phyloP scores from a whole-genome alignment of 2,888 invertebrate species.

The Drosophila setosimentum region DNA sequence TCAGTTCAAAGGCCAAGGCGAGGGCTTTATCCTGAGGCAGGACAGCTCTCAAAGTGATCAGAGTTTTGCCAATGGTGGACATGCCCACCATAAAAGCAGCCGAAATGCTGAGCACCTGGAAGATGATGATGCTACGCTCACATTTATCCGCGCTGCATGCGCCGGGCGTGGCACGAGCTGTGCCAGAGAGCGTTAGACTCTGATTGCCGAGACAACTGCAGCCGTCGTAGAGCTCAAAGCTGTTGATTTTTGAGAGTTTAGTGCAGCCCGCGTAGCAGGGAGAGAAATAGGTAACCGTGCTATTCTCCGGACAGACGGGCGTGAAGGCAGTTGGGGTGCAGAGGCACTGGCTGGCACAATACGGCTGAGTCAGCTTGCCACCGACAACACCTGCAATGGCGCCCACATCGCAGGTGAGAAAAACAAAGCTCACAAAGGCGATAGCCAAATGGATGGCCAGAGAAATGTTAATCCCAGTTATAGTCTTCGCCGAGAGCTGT shows the following conservation, averaged over 20 bases:
- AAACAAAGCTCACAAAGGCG: conserved; percentile 85
- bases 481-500: conserved; percentile 85
- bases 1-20: conserved; percentile 87
- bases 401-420: conserved; percentile 86
- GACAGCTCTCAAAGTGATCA: conserved; percentile 87
- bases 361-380: conserved; percentile 85
- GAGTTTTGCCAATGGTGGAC: conserved; percentile 84
- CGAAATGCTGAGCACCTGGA: conserved; percentile 85
- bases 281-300: conserved; percentile 88
- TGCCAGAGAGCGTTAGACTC: conserved; percentile 50
- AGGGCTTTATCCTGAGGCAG: conserved; percentile 88
- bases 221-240: conserved; percentile 85
- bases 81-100: conserved; percentile 84
- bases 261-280: conserved; percentile 91
- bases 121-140: conserved; percentile 86
- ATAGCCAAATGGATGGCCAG: conserved; percentile 85
- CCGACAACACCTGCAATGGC: conserved; percentile 86
- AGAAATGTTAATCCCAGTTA: conserved; percentile 86
- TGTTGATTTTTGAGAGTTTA: conserved; percentile 84
- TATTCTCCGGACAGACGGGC: conserved; percentile 88
- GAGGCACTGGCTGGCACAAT: conserved; percentile 87
- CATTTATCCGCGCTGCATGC: conserved; percentile 86
- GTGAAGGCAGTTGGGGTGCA: conserved; percentile 86
- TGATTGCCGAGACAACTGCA: conserved; percentile 86
- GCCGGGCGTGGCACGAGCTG: conserved; percentile 86